Evolutionary conservation across 2,888 invertebrate species (phyloP).

Genomic region (Ichneumon xanthorius): DNA sequence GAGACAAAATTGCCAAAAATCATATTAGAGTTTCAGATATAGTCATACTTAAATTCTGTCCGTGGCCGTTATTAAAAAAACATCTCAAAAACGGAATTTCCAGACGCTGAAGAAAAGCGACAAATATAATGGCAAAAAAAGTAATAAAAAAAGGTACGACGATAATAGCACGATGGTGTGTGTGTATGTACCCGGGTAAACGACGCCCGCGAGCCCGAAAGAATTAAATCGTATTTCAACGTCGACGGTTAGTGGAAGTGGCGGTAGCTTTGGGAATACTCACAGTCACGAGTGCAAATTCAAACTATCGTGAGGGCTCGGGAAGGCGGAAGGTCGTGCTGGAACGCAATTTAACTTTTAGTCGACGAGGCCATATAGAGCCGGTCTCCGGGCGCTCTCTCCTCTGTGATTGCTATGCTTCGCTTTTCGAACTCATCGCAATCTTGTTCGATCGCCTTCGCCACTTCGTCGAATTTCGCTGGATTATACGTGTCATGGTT

Average conservation of each 20-base stretch:
- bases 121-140: neutral
- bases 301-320: constrained; percentile 74
- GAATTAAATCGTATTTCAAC: constrained; percentile 83
- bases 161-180: neutral
- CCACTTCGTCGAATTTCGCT: constrained; percentile 31
- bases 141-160: neutral
- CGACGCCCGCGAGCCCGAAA: constrained; percentile 76
- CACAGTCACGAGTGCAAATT: constrained; percentile 80
- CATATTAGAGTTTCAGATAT: too few relatives aligned
- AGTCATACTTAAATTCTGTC: too few relatives aligned
- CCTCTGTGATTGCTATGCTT: constrained; percentile 28
- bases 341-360: constrained; percentile 83
- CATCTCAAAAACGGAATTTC: too few relatives aligned
- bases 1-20: too few relatives aligned
- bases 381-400: neutral
- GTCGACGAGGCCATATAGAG: constrained; percentile 71
- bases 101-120: too few relatives aligned
- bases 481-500: constrained; percentile 17
- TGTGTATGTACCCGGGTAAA: constrained; percentile 2
- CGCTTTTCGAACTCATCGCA: constrained; percentile 46
- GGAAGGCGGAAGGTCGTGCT: constrained; percentile 70
- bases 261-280: constrained; percentile 79
- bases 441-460: constrained; percentile 38
- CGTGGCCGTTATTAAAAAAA: too few relatives aligned
- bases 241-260: constrained; percentile 75